A percentile compares a stretch with the other conserved stretches of the same genome.
Conservation (phyloP, 1,140 invertebrate species). For the Dufourea novaeangliae region DNA sequence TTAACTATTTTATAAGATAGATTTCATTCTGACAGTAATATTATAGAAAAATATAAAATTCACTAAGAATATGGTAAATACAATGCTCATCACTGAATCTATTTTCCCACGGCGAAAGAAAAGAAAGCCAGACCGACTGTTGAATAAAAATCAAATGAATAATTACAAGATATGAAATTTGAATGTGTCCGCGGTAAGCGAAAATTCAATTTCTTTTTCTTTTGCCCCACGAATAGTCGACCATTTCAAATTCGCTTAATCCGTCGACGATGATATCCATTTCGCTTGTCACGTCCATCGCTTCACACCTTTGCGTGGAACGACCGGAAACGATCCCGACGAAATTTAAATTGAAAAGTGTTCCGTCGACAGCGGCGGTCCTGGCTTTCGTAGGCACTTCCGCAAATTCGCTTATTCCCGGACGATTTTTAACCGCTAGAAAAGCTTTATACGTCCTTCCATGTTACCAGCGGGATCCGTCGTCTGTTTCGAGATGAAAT, state of each 20-base stretch:
- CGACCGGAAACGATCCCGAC: not conserved
- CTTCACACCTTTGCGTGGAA: not conserved
- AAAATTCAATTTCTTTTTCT: slow-evolving; percentile 10
- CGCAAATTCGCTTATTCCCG: not conserved
- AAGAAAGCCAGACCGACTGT: not conserved
- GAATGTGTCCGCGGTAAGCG: slow-evolving; percentile 1
- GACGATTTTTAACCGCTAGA: not conserved
- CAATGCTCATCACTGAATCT: too few species aligned
- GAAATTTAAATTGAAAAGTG: slow-evolving; percentile 28
- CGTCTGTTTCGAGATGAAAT: not conserved
- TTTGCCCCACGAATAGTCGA: not conserved
- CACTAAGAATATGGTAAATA: too few species aligned
- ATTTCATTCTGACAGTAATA: too few species aligned
- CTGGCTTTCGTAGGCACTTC: too few species aligned
- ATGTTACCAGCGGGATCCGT: not conserved
- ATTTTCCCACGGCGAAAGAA: not conserved
- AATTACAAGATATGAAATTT: slow-evolving; percentile 4
- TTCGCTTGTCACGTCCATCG: slow-evolving; percentile 19
- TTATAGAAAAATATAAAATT: too few species aligned
- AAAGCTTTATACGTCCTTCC: not conserved
- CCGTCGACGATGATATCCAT: not conserved
- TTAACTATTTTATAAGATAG: too few species aligned
- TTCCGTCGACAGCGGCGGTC: not conserved
- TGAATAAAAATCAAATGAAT: not conserved
- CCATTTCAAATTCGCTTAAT: slow-evolving; percentile 23